Evolutionary conservation across 2,797 vertebrate species (phyloP).

Genomic region (Cyprinella venusta): DNA sequence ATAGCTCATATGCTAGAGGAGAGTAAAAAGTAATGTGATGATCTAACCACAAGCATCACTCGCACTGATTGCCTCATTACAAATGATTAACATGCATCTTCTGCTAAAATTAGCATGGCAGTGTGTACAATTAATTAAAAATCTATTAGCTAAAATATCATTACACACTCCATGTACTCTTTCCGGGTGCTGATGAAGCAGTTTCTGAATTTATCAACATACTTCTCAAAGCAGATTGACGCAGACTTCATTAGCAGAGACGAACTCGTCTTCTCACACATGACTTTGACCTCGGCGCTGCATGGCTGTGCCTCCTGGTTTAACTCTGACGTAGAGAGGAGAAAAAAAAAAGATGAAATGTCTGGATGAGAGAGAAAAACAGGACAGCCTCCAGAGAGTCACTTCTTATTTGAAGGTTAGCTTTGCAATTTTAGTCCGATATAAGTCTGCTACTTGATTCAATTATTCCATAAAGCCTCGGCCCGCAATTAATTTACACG

Average conservation of each 20-base stretch:
- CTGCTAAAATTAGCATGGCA: slow-evolving; percentile 42
- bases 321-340: slow-evolving; percentile 28
- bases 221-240: slow-evolving; percentile 12
- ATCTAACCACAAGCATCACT: slow-evolving; percentile 35
- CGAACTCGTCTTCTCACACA: neutral
- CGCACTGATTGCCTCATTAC: slow-evolving; percentile 51
- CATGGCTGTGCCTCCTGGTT: slow-evolving; percentile 17
- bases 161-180: slow-evolving; percentile 50
- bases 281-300: slow-evolving; percentile 8
- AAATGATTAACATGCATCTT: slow-evolving; percentile 46
- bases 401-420: slow-evolving; percentile 68
- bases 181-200: slow-evolving; percentile 36
- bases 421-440: slow-evolving; percentile 61
- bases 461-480: slow-evolving; percentile 61
- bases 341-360: slow-evolving; percentile 13
- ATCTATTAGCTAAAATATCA: slow-evolving; percentile 53
- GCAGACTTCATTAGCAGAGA: slow-evolving; percentile 24
- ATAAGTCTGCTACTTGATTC: slow-evolving; percentile 58
- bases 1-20: neutral
- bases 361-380: slow-evolving; percentile 45
- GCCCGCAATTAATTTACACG: slow-evolving; percentile 65
- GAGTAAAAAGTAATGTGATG: slow-evolving; percentile 31
- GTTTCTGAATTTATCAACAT: slow-evolving; percentile 33
- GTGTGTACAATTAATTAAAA: slow-evolving; percentile 52
- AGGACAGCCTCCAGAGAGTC: slow-evolving; percentile 57